phyloP scores from a whole-genome alignment of 2,888 invertebrate species.

The Pyrrhosoma nymphula region DNA sequence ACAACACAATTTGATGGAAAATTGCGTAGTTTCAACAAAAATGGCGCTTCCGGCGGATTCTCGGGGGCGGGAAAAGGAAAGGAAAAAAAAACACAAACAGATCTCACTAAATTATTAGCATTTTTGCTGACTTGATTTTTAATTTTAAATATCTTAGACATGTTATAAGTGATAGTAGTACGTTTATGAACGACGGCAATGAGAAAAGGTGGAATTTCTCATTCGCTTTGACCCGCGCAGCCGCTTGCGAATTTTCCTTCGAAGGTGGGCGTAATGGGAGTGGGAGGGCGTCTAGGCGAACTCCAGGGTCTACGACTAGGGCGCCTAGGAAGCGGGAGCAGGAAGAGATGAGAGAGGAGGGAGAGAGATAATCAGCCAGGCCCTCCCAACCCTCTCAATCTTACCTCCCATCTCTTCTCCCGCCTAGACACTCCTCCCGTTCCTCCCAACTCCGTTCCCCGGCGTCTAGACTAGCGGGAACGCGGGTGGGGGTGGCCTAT shows the following conservation, averaged over 20 bases:
- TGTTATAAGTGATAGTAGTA: too few species aligned
- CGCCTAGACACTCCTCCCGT: conserved; percentile 13
- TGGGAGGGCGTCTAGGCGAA: conserved; percentile 36
- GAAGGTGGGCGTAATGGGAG: background rate
- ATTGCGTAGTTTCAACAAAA: too few species aligned
- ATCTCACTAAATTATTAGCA: too few species aligned
- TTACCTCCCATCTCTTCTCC: background rate
- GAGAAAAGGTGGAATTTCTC: background rate
- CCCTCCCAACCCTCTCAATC: background rate
- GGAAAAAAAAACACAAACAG: too few species aligned
- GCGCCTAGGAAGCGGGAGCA: conserved; percentile 29
- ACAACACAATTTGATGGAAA: too few species aligned
- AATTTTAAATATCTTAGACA: too few species aligned
- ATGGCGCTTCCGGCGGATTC: too few species aligned
- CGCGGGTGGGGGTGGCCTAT: background rate
- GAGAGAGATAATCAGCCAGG: conserved; percentile 24
- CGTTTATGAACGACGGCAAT: background rate
- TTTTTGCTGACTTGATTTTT: too few species aligned
- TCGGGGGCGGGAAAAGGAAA: too few species aligned
- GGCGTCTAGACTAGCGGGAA: conserved; percentile 15
- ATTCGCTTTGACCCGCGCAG: too few species aligned
- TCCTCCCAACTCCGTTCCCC: background rate
- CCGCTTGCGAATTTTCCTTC: background rate
- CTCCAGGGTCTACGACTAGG: conserved; percentile 46
- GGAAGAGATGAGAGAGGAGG: background rate